These are phyloP conservation scores for Poecilia velifera DNA, from an alignment of 2,797 vertebrate genomes.

Conservation along the genomic window DNA sequence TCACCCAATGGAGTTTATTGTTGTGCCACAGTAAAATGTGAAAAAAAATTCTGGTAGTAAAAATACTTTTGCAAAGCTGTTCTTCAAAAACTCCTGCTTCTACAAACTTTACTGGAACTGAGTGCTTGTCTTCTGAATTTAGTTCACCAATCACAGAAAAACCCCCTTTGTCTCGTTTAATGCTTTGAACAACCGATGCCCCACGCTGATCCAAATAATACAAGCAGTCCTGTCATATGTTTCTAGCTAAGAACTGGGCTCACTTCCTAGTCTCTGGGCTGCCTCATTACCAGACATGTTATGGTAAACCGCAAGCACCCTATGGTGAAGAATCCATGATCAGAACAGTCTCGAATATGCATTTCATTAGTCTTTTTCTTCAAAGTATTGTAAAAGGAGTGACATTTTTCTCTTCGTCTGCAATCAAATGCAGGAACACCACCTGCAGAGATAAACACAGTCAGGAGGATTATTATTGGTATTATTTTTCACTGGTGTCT, in stretches of 20 bases:
- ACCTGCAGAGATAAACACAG: slow-evolving; percentile 22
- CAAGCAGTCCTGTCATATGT: slow-evolving; percentile 45
- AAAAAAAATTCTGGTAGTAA: background rate
- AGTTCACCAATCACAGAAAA: slow-evolving; percentile 20
- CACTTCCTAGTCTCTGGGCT: slow-evolving; percentile 32
- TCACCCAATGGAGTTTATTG: background rate
- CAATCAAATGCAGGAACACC: slow-evolving; percentile 9
- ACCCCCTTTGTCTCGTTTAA: slow-evolving; percentile 6
- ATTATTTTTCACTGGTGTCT: slow-evolving; percentile 29
- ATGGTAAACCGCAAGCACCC: slow-evolving; percentile 15
- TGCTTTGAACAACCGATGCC: slow-evolving; percentile 12
- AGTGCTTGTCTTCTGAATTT: slow-evolving; percentile 17
- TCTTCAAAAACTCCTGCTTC: background rate
- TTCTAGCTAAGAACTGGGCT: slow-evolving; percentile 37
- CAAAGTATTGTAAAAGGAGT: slow-evolving; percentile 18
- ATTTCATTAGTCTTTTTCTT: slow-evolving; percentile 20
- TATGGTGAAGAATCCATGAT: slow-evolving; percentile 41
- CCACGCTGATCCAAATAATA: slow-evolving; percentile 13
- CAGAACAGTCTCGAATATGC: slow-evolving; percentile 35
- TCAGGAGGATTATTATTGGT: slow-evolving; percentile 23
- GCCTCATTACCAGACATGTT: slow-evolving; percentile 37
- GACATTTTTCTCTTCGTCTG: background rate
- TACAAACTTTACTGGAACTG: slow-evolving; percentile 12
- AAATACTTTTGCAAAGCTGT: background rate
- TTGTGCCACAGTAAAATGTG: background rate